Evolutionary conservation across 1,140 invertebrate species (phyloP).

Genomic region (Sycophaga agraensis): DNA sequence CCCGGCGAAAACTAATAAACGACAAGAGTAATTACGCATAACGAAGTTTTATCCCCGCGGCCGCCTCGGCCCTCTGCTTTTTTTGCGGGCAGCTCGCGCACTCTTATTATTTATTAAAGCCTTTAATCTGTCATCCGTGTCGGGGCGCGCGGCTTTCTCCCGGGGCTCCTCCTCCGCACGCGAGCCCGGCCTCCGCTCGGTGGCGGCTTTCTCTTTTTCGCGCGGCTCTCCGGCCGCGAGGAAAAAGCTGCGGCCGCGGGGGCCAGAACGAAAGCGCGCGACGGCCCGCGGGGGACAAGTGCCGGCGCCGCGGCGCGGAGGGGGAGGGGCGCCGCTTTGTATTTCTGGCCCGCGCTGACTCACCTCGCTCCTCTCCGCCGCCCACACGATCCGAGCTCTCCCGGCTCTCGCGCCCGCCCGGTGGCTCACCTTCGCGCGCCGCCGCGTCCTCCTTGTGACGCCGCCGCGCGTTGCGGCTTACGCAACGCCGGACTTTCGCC

Average conservation of each 20-base stretch:
- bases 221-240: too few relatives aligned
- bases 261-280: too few relatives aligned
- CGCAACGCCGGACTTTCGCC: too few relatives aligned
- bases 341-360: conserved; percentile 38
- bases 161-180: background rate
- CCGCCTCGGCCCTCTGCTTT: background rate
- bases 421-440: conserved; percentile 13
- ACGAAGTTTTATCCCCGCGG: conserved; percentile 1
- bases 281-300: conserved; percentile 14
- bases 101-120: conserved; percentile 24
- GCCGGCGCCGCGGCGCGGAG: background rate
- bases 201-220: conserved; percentile 11
- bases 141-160: conserved; percentile 6
- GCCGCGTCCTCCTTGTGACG: background rate
- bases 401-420: background rate
- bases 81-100: background rate
- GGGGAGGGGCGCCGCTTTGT: background rate
- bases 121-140: conserved; percentile 19
- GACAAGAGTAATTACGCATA: conserved; percentile 6
- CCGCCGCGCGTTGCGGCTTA: conserved; percentile 9
- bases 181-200: background rate
- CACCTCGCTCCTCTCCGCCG: conserved; percentile 31
- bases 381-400: conserved; percentile 42
- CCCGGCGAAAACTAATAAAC: conserved; percentile 9
- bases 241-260: too few relatives aligned